Conservation (phyloP, 1,140 invertebrate species). For the Samia ricini region DNA sequence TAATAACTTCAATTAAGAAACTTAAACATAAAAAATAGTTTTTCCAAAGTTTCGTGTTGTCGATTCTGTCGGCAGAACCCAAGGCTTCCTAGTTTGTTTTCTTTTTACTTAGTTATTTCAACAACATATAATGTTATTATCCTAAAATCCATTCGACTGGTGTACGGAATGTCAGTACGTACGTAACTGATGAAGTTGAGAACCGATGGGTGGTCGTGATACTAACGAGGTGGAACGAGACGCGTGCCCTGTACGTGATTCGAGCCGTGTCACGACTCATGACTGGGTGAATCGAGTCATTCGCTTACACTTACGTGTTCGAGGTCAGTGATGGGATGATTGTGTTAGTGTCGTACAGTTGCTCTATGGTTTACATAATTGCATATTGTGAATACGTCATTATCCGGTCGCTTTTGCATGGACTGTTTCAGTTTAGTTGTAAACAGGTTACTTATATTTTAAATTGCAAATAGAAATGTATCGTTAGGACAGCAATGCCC, state of each 20-base stretch:
- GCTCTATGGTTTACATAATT: neutral
- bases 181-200: conserved; percentile 14
- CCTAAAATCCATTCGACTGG: conserved; percentile 21
- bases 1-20: too few relatives aligned
- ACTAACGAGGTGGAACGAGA: conserved; percentile 13
- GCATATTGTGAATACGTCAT: too few relatives aligned
- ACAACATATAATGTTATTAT: neutral
- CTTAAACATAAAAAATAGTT: too few relatives aligned
- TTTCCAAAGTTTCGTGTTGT: too few relatives aligned
- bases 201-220: conserved; percentile 27
- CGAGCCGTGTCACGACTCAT: conserved; percentile 16
- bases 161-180: conserved; percentile 17
- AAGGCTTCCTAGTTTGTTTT: too few relatives aligned
- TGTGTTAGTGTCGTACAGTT: neutral
- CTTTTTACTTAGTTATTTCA: neutral
- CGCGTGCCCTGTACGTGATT: conserved; percentile 32
- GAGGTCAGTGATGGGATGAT: neutral
- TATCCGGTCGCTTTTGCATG: too few relatives aligned
- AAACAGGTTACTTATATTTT: too few relatives aligned
- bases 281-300: conserved; percentile 7
- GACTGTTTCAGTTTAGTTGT: neutral
- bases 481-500: too few relatives aligned
- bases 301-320: neutral
- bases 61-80: too few relatives aligned
- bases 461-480: too few relatives aligned